phyloP scores from a whole-genome alignment of 2,797 vertebrate species.

The Philypnodon macrostomus region DNA sequence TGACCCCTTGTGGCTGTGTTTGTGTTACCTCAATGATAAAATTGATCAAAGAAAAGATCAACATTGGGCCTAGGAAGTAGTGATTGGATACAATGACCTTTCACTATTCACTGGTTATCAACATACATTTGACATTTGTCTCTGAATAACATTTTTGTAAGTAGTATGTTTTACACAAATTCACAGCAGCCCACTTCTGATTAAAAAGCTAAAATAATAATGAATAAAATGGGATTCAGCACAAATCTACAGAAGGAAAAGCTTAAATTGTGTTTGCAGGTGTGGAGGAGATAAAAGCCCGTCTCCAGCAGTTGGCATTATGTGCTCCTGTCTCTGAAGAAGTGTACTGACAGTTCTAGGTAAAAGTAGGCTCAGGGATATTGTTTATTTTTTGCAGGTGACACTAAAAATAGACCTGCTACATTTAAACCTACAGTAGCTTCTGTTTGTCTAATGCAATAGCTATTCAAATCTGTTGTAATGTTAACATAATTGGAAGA shows the following conservation, averaged over 20 bases:
- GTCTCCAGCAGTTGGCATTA: constrained; percentile 18
- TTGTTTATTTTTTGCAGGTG: constrained; percentile 34
- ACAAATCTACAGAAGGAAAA: constrained; percentile 19
- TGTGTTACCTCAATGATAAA: too few species aligned
- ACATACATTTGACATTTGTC: neutral
- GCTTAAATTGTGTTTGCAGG: constrained; percentile 30
- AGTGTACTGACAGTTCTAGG: constrained; percentile 28
- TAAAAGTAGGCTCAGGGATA: constrained; percentile 38
- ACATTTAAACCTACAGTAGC: constrained; percentile 20
- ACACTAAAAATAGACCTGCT: constrained; percentile 46
- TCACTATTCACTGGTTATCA: neutral
- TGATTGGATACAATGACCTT: too few species aligned
- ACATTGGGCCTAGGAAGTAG: too few species aligned
- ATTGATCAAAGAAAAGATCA: too few species aligned
- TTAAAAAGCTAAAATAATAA: constrained; percentile 17
- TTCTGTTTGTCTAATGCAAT: constrained; percentile 35
- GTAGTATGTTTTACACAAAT: neutral
- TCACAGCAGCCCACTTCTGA: constrained; percentile 18
- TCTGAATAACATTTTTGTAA: neutral
- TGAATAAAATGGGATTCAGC: constrained; percentile 22
- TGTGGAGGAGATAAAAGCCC: constrained; percentile 51
- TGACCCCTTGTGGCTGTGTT: too few species aligned
- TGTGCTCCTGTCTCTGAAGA: constrained; percentile 31
- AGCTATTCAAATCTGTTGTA: constrained; percentile 17
- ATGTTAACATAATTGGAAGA: constrained; percentile 20